Evolutionary conservation across 2,888 invertebrate species (phyloP), one percentile per base, ranked within the genome.

Genomic region (Amphipoea lucens): DNA sequence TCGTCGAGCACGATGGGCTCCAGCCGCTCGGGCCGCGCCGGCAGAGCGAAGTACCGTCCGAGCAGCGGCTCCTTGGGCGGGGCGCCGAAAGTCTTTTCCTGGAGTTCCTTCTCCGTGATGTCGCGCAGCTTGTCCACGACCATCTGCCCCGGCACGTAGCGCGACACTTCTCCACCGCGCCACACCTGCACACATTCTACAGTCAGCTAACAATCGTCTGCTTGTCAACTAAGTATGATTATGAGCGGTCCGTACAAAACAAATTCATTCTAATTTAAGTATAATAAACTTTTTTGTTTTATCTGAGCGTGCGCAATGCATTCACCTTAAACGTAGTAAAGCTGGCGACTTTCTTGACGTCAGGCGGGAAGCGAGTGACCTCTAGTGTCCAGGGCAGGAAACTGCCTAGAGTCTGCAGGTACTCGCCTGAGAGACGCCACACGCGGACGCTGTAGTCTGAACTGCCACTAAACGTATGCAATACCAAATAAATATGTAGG

Each of bases 321-420:
- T 23, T 75, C 3, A 98, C 98, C 95, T 98, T 98, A 76, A 98
- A 96, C 0, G 98, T 98, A 45, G 98, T 98, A 71, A 97, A 98
- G 90, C 98, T 98, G 80, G 98, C 98, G 48, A 98, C 97, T 92
- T 98, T 97, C 88, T 97, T 97, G 40, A 99, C 97, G 92, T 99
- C 99, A 0, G 98, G 97, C 11, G 99, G 99, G 87, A 98, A 94
- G 57, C 97, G 97, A 36, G 96, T 89, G n/a, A 96, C 95, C 3
- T 97, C 95, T 60, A 96, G 95, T 45, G 96, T 94, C 98, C 98
- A 98, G 1, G 97, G 96, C 89, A 97, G 95, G 87, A 97, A 97
- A 72, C 98, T 98, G 74, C 98, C 98, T 85, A 98, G 96, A 11
- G 98, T 98, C 87, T 98, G 98, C 87, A 98, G 92, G 91, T 97